Base-by-base conservation (phyloP, 2,113 vertebrate genomes). In the Rattus norvegicus region DNA sequence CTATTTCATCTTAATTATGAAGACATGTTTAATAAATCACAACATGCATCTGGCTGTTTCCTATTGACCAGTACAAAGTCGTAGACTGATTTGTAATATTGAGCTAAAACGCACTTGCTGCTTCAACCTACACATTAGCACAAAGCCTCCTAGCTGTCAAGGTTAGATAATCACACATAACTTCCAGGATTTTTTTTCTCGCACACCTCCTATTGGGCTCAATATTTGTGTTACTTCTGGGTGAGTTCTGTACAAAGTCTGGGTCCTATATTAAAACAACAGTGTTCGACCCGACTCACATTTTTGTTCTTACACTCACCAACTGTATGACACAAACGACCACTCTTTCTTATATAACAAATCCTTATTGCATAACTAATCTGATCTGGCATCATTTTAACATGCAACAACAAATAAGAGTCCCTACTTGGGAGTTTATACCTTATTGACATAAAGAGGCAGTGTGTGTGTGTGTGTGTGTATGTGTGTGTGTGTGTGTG, bases 1-100 rank as follows among this genome's bases (percentile, higher is more conserved):
- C 22, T 91, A 10, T 72, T 93, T 92, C 76, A 47, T 76, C 72
- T 96, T 87, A 87, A 92, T 93, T 91, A 93, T 24, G 28, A 47
- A 92, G 80, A 95, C 63, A 86, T 7, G n/a, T 77, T 93, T 90
- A 84, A 95, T 93, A 94, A 95, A 85, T 95, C 49, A 93, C 20
- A 90, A 75, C n/a, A 79, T 12, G 73, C 12, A 91, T 33, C 85
- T 70, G 85, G 30, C 85, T 81, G 5, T 73, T 90, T 95, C 80
- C 79, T 47, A n/a, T 39, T 91, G 67, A 94, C 30, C 59, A 43
- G 33, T 28, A 91, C 70, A 91, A 67, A 93, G 65, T 39, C 26
- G 7, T 33, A 56, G 56, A 84, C 52, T 90, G 49, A 49, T 84
- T 5, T 56, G 33, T 26, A 73, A 33, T 54, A 85, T 0, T 49